phyloP scores from a whole-genome alignment of 2,888 invertebrate species.

The Papilio elwesi region DNA sequence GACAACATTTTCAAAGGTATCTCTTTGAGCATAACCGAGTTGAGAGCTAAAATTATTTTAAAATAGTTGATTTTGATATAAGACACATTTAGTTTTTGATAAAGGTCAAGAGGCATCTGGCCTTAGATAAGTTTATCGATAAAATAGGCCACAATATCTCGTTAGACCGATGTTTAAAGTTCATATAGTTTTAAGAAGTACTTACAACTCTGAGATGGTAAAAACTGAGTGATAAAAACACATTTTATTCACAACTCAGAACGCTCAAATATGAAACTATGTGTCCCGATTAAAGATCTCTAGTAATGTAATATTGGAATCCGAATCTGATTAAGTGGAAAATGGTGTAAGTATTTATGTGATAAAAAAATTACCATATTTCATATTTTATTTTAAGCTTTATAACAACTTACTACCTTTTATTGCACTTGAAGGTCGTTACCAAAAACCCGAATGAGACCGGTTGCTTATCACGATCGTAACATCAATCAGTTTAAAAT shows the following conservation, averaged over 20 bases:
- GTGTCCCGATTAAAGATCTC: too few species aligned
- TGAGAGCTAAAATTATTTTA: not conserved
- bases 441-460: conserved; percentile 19
- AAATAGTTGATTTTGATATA: not conserved
- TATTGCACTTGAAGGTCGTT: not conserved
- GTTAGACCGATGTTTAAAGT: not conserved
- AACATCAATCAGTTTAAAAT: conserved; percentile 15
- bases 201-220: not conserved
- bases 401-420: not conserved
- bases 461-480: conserved; percentile 6
- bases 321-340: not conserved
- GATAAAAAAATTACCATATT: not conserved
- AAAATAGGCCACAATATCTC: conserved; percentile 27
- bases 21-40: too few species aligned
- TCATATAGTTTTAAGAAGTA: not conserved
- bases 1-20: too few species aligned
- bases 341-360: not conserved
- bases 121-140: conserved; percentile 40
- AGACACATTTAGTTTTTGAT: not conserved
- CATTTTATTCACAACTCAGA: not conserved
- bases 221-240: not conserved
- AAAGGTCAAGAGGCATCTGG: conserved; percentile 45
- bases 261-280: not conserved
- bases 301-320: too few species aligned
- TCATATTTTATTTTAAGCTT: not conserved